These are phyloP conservation scores for Lepus oiostolus DNA, from an alignment of 2,797 vertebrate genomes.

Conservation along the genomic window DNA sequence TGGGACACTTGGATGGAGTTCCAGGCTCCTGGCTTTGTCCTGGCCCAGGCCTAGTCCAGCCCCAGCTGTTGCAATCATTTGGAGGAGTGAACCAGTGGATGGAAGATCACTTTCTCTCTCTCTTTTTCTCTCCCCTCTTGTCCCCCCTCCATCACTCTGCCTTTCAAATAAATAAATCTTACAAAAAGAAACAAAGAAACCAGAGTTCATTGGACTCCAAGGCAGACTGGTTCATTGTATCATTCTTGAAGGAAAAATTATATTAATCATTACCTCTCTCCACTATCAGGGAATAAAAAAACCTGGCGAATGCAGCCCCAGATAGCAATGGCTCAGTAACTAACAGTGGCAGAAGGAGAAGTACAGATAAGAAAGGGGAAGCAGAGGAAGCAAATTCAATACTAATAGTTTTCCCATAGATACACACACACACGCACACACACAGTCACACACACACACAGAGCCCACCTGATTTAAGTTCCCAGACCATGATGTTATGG, in stretches of 20 bases:
- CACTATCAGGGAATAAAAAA: slow-evolving; percentile 31
- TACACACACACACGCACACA: not conserved
- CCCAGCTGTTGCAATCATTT: no score
- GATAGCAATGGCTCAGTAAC: not conserved
- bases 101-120: no score
- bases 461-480: slow-evolving; percentile 49
- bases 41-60: no score
- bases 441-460: not conserved
- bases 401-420: not conserved
- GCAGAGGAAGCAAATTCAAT: not conserved
- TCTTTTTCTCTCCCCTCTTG: no score
- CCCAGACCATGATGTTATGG: not conserved
- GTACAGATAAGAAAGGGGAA: not conserved
- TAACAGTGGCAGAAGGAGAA: not conserved
- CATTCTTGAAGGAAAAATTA: slow-evolving; percentile 59
- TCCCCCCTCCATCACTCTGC: no score
- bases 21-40: no score
- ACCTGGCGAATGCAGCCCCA: not conserved
- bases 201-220: slow-evolving; percentile 25
- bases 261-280: slow-evolving; percentile 23
- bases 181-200: no score
- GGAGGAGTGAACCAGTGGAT: no score
- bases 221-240: slow-evolving; percentile 28
- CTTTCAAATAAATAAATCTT: no score
- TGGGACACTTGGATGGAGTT: no score